Evolutionary conservation across 2,888 invertebrate genomes (phyloP).

Genomic region (Thysanoteuthis rhombus): DNA sequence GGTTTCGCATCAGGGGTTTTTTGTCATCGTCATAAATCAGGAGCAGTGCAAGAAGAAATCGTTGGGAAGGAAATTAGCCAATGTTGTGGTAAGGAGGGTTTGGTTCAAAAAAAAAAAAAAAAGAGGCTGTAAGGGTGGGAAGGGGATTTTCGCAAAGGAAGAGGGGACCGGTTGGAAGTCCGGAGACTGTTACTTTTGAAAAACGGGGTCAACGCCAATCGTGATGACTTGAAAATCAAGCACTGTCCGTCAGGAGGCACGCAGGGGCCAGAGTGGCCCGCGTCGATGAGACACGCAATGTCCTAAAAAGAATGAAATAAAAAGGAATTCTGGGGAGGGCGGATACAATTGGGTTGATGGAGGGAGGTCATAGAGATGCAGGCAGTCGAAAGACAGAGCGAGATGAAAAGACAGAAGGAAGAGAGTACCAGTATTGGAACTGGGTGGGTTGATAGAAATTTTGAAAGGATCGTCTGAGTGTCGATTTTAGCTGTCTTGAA

Average conservation of each 20-base stretch:
- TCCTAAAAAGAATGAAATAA: background rate
- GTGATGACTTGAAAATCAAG: background rate
- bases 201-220: background rate
- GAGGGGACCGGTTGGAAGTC: background rate
- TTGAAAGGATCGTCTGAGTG: background rate
- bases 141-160: background rate
- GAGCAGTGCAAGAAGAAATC: background rate
- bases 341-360: background rate
- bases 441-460: background rate
- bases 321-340: background rate
- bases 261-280: background rate
- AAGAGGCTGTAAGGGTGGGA: background rate
- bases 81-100: no score
- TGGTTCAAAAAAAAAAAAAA: no score
- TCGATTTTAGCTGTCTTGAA: background rate
- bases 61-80: background rate
- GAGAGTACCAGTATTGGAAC: no score
- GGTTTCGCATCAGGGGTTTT: background rate
- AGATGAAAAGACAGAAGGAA: no score
- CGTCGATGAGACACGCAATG: background rate
- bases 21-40: slow-evolving; percentile 12
- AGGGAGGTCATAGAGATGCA: no score
- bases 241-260: background rate
- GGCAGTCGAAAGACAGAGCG: no score
- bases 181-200: background rate